Percentiles rank a stretch among this genome's conserved stretches.
Conservation (phyloP, 2,888 invertebrate species). For the Pachymerium ferrugineum region DNA sequence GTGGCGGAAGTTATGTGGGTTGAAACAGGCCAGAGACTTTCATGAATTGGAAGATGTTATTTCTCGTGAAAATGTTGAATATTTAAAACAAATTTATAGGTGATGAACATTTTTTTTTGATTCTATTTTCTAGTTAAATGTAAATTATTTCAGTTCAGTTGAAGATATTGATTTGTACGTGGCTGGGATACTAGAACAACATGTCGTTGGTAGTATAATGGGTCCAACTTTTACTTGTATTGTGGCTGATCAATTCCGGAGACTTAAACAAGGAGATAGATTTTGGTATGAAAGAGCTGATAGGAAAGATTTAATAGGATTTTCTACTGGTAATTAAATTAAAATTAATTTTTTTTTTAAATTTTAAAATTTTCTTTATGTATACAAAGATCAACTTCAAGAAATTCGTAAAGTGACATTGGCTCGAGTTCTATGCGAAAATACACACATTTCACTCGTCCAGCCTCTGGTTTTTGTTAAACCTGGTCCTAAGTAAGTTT, state of each 20-base stretch:
- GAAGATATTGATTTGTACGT: constrained; percentile 28
- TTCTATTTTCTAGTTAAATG: not conserved
- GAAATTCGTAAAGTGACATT: constrained; percentile 36
- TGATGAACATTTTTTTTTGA: not conserved
- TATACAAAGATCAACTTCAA: constrained; percentile 35
- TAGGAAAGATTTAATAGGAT: not conserved
- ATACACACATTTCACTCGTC: constrained; percentile 12
- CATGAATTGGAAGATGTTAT: constrained; percentile 37
- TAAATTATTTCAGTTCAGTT: not conserved
- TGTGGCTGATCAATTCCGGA: constrained; percentile 18
- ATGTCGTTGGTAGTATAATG: not conserved
- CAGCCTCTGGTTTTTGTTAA: not conserved
- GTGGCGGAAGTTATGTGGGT: constrained; percentile 38
- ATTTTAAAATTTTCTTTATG: not conserved
- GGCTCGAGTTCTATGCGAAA: constrained; percentile 35
- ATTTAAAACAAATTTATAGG: not conserved
- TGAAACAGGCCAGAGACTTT: constrained; percentile 36
- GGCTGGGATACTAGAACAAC: constrained; percentile 3
- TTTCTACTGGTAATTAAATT: not conserved
- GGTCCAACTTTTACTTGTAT: constrained; percentile 28
- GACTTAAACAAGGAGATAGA: not conserved
- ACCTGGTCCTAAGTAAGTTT: not conserved
- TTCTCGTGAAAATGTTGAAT: not conserved
- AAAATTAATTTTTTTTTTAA: not conserved
- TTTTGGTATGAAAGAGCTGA: constrained; percentile 26